Percentiles rank a stretch among this genome's conserved stretches.
phyloP scores from a whole-genome alignment of 2,888 invertebrate species.

The Timema podura region DNA sequence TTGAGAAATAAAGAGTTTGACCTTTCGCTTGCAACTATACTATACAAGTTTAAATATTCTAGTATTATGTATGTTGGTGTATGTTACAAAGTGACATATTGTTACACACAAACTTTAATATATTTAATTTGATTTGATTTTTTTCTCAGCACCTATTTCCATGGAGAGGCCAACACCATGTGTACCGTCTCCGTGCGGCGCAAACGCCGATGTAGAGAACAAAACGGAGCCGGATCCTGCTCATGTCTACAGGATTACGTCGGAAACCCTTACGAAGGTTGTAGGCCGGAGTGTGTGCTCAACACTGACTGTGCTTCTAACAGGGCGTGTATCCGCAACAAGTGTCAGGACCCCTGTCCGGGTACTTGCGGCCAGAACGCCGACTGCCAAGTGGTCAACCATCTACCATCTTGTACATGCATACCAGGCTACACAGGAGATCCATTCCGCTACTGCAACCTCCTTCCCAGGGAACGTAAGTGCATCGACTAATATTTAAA shows the following conservation, averaged over 20 bases:
- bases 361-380: constrained; percentile 45
- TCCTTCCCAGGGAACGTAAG: constrained; percentile 45
- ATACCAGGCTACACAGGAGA: constrained; percentile 67
- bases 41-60: no score
- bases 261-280: constrained; percentile 57
- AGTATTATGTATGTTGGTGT: no score
- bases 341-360: constrained; percentile 63
- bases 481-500: no score
- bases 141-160: no score
- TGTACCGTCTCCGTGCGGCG: constrained; percentile 59
- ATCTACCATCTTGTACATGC: constrained; percentile 50
- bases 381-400: constrained; percentile 42
- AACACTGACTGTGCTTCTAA: constrained; percentile 50
- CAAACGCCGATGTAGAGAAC: no score
- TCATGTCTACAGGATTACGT: constrained; percentile 54
- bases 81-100: no score
- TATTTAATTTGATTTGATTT: no score
- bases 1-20: no score
- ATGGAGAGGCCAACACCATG: constrained; percentile 38
- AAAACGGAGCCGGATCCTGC: constrained; percentile 56
- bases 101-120: no score
- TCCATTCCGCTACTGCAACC: constrained; percentile 57
- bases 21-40: no score
- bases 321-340: constrained; percentile 48
- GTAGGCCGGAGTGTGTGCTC: constrained; percentile 47